Base-by-base conservation (phyloP, 1,140 invertebrate species). In the Euura lappo region DNA sequence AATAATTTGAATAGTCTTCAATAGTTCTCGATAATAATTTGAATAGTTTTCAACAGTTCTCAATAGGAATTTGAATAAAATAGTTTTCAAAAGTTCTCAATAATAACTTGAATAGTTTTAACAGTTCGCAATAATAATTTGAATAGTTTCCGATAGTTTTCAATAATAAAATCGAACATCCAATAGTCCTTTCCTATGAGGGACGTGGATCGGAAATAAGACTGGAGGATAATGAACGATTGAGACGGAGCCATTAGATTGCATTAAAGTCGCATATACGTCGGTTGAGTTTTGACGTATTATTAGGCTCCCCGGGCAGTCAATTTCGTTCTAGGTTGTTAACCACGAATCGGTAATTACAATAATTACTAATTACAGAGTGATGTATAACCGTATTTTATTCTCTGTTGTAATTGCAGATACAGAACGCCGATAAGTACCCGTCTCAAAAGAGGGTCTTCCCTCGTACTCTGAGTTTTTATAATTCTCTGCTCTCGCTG, bases 201-300 rank as follows among this genome's bases (percentile, higher is more conserved):
- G n/a, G n/a, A n/a, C n/a, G n/a, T 60, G n/a, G 51, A 60, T 60
- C n/a, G 51, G 51, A 60, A 60, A 60, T 60, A 51, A 51, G n/a
- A n/a, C 11, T 7, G 1, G 47, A 7, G 47, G 7, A n/a, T n/a
- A 7, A n/a, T 51, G 47, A 51, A 51, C 47, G 47, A 51, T 51
- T 51, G 2, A 51, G 47, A 51, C 7, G 7, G 47, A 51, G n/a
- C 47, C 11, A 51, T 51, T 51, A 51, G 47, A 51, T 51, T 51
- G 47, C 47, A 51, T 51, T 51, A 51, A 51, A 6, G 10, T 11
- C 13, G 13, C 13, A 6, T 6, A 60, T 60, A 60, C 3, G 13
- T 60, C 10, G 3, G 13, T 60, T 3, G 51, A 60, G 51, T 51
- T 60, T 3, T 60, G 6, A 60, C 13, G 51, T 60, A 60, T 60